Conservation (phyloP, 2,113 vertebrate genomes). For the Seriola quinqueradiata region DNA sequence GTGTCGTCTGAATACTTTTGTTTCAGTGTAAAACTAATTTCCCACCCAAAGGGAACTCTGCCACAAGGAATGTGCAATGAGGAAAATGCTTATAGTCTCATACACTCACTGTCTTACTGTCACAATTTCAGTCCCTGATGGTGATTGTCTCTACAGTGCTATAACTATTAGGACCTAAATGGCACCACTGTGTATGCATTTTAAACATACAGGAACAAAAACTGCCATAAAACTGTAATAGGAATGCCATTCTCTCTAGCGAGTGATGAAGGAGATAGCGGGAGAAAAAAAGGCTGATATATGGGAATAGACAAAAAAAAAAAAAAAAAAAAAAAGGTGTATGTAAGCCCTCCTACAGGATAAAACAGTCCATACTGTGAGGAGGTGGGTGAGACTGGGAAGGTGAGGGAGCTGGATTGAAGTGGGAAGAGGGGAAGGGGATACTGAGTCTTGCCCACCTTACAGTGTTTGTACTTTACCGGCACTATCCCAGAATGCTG, state of each 20-base stretch:
- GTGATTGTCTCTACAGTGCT: constrained; percentile 9
- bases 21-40: constrained; percentile 64
- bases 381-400: constrained; percentile 78
- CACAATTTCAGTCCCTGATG: constrained; percentile 22
- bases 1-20: constrained; percentile 51
- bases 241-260: neutral
- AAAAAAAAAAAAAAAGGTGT: constrained; percentile 25
- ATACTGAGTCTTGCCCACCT: constrained; percentile 55
- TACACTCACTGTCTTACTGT: constrained; percentile 9
- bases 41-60: constrained; percentile 48
- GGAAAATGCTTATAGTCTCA: constrained; percentile 3
- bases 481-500: constrained; percentile 69
- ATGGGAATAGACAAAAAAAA: constrained; percentile 8
- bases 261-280: neutral
- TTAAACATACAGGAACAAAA: constrained; percentile 8
- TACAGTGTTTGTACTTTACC: constrained; percentile 66
- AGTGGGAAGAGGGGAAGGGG: constrained; percentile 44
- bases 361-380: constrained; percentile 80
- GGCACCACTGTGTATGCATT: neutral
- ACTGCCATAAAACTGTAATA: constrained; percentile 7
- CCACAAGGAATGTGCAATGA: constrained; percentile 52
- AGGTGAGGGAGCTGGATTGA: constrained; percentile 60
- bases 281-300: neutral
- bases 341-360: constrained; percentile 39
- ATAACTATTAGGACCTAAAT: neutral